Evolutionary conservation across 2,888 invertebrate genomes (phyloP).

Genomic region (Lathronympha strigana): DNA sequence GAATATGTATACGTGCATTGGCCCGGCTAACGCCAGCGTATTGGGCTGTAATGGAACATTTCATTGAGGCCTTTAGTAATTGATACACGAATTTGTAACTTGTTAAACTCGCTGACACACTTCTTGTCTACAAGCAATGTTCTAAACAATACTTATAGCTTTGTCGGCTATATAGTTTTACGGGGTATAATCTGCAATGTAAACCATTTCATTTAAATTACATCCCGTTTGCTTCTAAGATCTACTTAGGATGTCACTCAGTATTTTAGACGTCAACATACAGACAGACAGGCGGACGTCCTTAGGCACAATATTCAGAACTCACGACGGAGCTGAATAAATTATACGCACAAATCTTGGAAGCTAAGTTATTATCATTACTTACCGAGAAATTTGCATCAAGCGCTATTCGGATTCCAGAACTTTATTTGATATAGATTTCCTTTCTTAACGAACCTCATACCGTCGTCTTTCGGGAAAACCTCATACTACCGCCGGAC

Average conservation of each 20-base stretch:
- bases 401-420: too few species aligned
- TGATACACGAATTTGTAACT: not conserved
- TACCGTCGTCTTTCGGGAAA: too few species aligned
- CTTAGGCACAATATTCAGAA: not conserved
- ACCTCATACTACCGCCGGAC: too few species aligned
- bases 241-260: not conserved
- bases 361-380: not conserved
- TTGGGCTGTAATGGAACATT: slow-evolving; percentile 1
- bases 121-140: too few species aligned
- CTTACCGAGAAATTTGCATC: not conserved
- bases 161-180: too few species aligned
- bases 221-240: not conserved
- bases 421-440: too few species aligned
- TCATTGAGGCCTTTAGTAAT: not conserved
- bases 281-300: not conserved
- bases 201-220: not conserved
- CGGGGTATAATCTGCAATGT: not conserved
- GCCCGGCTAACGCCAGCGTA: not conserved
- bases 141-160: too few species aligned
- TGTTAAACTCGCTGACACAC: too few species aligned
- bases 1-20: not conserved
- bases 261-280: not conserved
- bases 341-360: not conserved
- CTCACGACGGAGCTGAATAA: not conserved
- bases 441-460: too few species aligned